These are phyloP conservation scores for Microtus montanus DNA, from an alignment of 2,113 vertebrate species.

Conservation along the genomic window DNA sequence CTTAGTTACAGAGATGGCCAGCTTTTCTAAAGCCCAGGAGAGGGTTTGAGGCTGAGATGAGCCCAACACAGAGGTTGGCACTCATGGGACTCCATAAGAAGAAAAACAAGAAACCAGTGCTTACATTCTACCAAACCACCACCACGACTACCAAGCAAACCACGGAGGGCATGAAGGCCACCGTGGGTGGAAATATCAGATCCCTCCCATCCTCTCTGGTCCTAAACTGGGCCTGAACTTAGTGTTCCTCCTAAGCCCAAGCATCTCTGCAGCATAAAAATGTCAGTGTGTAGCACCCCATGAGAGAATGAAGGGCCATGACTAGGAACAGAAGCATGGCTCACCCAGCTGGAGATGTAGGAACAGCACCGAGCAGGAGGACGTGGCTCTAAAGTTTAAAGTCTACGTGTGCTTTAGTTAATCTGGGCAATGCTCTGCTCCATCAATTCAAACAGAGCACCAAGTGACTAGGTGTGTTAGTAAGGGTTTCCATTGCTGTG, in stretches of 20 bases:
- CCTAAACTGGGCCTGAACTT: not conserved
- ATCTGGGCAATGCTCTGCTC: not conserved
- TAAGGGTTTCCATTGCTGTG: not conserved
- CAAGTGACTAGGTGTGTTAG: not conserved
- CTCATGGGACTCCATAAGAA: not conserved
- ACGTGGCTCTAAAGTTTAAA: conserved; percentile 2
- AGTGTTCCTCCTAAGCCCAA: not conserved
- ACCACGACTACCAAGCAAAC: not conserved
- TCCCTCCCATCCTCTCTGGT: not conserved
- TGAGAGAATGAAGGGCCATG: not conserved
- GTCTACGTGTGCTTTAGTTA: not conserved
- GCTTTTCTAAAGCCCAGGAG: not conserved
- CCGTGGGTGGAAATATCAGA: not conserved
- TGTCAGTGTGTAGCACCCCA: conserved; percentile 36
- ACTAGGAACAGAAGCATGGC: not conserved
- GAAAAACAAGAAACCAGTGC: not conserved
- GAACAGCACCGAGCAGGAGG: not conserved
- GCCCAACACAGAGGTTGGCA: not conserved
- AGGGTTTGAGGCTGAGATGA: not conserved
- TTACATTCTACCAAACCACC: not conserved
- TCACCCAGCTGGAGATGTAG: not conserved
- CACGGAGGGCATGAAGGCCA: not conserved
- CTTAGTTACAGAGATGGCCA: not conserved
- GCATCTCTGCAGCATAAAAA: conserved; percentile 18
- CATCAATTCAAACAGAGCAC: not conserved